Evolutionary conservation across 2,888 invertebrate species (phyloP).

Genomic region (Lacanobia wlatinum): DNA sequence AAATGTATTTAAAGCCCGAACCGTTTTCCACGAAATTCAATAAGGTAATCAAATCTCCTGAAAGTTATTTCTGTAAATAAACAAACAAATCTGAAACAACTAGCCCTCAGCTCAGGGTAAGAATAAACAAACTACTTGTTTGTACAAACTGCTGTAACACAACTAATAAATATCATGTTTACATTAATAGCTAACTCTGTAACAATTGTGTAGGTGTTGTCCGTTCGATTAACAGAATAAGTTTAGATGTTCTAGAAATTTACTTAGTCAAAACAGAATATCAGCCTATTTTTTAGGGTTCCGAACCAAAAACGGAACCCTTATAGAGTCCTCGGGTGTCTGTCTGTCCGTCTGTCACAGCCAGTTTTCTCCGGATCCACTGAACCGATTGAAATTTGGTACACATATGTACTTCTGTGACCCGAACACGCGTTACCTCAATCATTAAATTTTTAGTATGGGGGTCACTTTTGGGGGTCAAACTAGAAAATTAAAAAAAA

Average conservation of each 20-base stretch:
- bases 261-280: neutral
- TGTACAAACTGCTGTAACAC: slow-evolving; percentile 7
- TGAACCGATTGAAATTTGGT: no score
- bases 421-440: no score
- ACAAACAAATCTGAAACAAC: slow-evolving; percentile 1
- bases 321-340: no score
- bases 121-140: slow-evolving; percentile 13
- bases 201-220: neutral
- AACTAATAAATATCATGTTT: slow-evolving; percentile 15
- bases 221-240: neutral
- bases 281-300: neutral
- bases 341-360: no score
- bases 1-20: no score
- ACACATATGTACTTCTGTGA: no score
- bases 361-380: no score
- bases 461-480: no score
- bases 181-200: neutral
- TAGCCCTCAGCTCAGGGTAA: neutral
- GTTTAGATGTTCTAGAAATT: neutral
- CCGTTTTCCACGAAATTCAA: slow-evolving; percentile 1
- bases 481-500: no score
- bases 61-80: slow-evolving; percentile 13
- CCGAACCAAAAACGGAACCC: no score
- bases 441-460: no score
- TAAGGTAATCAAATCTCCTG: slow-evolving; percentile 13